A percentile compares a stretch with the other conserved stretches of the same genome.
Conservation (phyloP, 92 coral and sea anemone species). For the Phenganax subtilis region DNA sequence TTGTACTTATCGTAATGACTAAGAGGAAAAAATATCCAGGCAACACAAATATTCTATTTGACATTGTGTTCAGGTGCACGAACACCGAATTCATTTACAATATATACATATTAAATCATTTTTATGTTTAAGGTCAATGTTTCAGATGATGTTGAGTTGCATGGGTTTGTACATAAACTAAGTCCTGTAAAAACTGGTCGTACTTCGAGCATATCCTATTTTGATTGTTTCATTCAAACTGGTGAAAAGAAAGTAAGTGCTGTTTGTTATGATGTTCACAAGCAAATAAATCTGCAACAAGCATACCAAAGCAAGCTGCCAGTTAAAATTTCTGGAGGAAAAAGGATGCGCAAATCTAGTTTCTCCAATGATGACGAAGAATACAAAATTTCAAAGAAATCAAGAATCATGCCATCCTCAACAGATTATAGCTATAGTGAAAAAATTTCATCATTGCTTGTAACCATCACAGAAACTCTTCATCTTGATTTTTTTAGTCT, state of each 20-base stretch:
- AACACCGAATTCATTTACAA: no score
- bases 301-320: conserved; percentile 38
- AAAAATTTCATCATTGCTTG: conserved; percentile 30
- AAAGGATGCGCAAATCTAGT: conserved; percentile 34
- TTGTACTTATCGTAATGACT: no score
- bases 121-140: neutral
- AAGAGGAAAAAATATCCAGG: no score
- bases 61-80: no score
- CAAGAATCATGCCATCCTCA: conserved; percentile 49
- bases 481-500: conserved; percentile 44
- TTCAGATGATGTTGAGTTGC: neutral
- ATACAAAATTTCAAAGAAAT: conserved; percentile 40
- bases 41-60: no score
- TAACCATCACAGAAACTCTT: conserved; percentile 47
- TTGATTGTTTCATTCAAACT: conserved; percentile 44
- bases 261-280: conserved; percentile 21
- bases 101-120: no score
- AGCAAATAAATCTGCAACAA: conserved; percentile 34
- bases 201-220: conserved; percentile 14
- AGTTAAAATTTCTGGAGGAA: conserved; percentile 32
- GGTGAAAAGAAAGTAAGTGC: conserved; percentile 22
- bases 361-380: conserved; percentile 42
- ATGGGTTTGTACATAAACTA: conserved; percentile 45
- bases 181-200: conserved; percentile 37
- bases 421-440: conserved; percentile 15